These are phyloP conservation scores for Clavelina lepadiformis DNA, from an alignment of 23 tunicate genomes.

Conservation along the genomic window DNA sequence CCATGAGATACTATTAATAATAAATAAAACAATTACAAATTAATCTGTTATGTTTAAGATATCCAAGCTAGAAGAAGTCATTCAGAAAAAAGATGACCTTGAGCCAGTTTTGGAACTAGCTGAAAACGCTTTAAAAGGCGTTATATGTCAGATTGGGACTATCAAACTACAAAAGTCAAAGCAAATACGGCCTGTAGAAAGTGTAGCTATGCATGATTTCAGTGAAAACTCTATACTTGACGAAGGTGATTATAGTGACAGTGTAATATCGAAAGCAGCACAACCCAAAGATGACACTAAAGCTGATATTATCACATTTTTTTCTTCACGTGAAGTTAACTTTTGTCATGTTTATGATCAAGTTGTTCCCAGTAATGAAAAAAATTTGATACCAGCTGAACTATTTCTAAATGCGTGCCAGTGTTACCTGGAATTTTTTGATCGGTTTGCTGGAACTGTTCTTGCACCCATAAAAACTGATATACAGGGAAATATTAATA, in stretches of 20 bases:
- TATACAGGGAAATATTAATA: conserved; percentile 24
- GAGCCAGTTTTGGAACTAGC: no score
- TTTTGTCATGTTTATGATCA: conserved; percentile 20
- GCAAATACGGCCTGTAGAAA: no score
- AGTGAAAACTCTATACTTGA: background rate
- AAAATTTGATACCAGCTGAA: conserved; percentile 14
- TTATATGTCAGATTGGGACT: no score
- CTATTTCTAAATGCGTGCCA: conserved; percentile 37
- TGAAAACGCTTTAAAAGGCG: no score
- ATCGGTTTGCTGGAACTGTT: conserved; percentile 47
- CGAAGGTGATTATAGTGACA: background rate
- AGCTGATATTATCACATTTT: conserved; percentile 12
- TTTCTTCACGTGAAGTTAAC: background rate
- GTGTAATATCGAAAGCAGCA: background rate
- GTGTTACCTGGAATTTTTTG: conserved; percentile 31
- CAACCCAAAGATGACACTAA: background rate
- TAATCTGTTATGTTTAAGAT: no score
- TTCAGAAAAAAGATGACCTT: no score
- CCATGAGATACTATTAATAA: no score
- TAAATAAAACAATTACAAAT: no score
- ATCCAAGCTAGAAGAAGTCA: no score
- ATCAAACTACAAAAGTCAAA: no score
- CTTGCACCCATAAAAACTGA: conserved; percentile 47
- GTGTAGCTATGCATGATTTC: background rate
- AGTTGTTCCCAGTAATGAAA: background rate